Evolutionary conservation across 2,888 invertebrate genomes (phyloP).

Genomic region (Drosophila formosana): DNA sequence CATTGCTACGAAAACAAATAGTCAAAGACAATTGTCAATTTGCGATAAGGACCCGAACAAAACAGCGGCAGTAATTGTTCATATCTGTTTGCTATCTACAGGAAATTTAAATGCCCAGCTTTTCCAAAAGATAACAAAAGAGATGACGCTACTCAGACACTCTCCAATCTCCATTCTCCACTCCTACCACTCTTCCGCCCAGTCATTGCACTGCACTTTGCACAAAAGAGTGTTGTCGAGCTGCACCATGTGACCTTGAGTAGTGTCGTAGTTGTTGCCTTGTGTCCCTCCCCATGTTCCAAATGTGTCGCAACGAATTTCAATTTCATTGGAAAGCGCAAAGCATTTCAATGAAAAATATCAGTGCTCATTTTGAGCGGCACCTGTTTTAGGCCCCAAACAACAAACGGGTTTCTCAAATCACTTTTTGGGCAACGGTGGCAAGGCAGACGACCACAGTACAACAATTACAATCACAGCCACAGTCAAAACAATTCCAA

Average conservation of each 20-base stretch:
- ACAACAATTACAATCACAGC: conserved; percentile 16
- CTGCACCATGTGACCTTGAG: conserved; percentile 64
- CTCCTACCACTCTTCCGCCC: background rate
- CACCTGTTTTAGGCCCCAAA: conserved; percentile 51
- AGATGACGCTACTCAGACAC: background rate
- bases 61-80: conserved; percentile 22
- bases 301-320: conserved; percentile 43
- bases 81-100: conserved; percentile 36
- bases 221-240: conserved; percentile 6
- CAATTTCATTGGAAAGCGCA: conserved; percentile 55
- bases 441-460: conserved; percentile 50
- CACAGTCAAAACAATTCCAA: conserved; percentile 22
- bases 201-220: conserved; percentile 6
- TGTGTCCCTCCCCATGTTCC: conserved; percentile 47
- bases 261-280: background rate
- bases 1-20: conserved; percentile 30
- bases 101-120: conserved; percentile 15
- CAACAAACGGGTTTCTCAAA: conserved; percentile 38
- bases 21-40: conserved; percentile 9
- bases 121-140: conserved; percentile 5
- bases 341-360: conserved; percentile 45
- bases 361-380: conserved; percentile 4
- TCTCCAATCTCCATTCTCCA: background rate
- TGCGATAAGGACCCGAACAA: conserved; percentile 40
- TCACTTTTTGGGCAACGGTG: conserved; percentile 58